These are phyloP conservation scores for Drosophila rhopaloa DNA, from an alignment of 1,140 invertebrate species.

Conservation along the genomic window DNA sequence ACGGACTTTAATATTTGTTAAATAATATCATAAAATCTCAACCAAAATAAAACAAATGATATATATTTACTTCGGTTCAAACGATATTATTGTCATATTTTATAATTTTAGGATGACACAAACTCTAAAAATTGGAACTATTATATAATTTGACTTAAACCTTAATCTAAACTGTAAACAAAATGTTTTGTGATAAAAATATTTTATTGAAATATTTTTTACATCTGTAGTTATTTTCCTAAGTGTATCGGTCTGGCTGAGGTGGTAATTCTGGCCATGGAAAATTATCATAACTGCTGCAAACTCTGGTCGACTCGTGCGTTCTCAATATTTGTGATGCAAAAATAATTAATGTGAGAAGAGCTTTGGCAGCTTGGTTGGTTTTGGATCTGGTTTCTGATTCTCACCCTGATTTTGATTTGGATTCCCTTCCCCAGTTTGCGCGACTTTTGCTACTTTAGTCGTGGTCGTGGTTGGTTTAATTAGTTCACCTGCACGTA, in stretches of 20 bases:
- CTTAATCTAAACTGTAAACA: too few species aligned
- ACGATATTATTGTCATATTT: too few species aligned
- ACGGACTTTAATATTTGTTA: too few species aligned
- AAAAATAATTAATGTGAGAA: constrained; percentile 81
- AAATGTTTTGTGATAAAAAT: too few species aligned
- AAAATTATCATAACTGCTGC: constrained; percentile 74
- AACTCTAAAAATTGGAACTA: neutral
- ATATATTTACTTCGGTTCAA: too few species aligned
- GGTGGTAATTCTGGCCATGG: constrained; percentile 14
- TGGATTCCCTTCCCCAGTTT: neutral
- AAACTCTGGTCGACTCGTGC: constrained; percentile 21
- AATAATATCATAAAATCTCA: too few species aligned
- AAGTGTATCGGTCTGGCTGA: neutral
- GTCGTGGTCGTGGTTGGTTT: constrained; percentile 49
- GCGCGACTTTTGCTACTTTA: constrained; percentile 42
- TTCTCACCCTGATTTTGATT: constrained; percentile 29
- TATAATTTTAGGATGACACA: too few species aligned
- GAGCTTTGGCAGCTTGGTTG: constrained; percentile 34
- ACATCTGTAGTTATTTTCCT: neutral
- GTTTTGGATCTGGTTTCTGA: constrained; percentile 22
- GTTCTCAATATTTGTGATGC: constrained; percentile 73
- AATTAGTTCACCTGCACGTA: constrained; percentile 69
- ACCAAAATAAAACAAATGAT: too few species aligned
- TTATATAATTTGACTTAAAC: too few species aligned
- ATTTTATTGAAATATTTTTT: too few species aligned